Base-by-base conservation (phyloP, 1,140 invertebrate genomes). In the Monochamus saltuarius region DNA sequence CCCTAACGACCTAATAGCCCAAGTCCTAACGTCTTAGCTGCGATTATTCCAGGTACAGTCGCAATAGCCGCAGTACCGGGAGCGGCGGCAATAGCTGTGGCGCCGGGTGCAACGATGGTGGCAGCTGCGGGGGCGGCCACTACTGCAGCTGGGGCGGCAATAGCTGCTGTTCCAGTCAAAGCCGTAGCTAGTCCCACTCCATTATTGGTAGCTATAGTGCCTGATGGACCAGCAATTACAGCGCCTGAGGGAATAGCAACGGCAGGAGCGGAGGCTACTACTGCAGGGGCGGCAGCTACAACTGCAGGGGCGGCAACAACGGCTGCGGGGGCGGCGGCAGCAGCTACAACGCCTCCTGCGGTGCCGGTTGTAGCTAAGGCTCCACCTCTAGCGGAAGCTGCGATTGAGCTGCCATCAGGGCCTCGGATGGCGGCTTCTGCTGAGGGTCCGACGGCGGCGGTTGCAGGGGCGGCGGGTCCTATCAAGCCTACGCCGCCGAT, bases 141-240 rank as follows among this genome's bases (percentile, higher is more conserved):
- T n/a, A n/a, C 22, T 29, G 22, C 22, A 29, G 22, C 22, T 29
- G 22, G 22, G 2, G 22, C 22, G 22, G 22, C 22, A 6, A 29
- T 29, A 29, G 22, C 22, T 29, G 22, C 22, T 2, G 22, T 29
- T 29, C 22, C 22, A 2, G 22, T 29, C 22, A 29, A 29, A 29
- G 22, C 22, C 22, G 22, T 29, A 6, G 22, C 22, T 6, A 29
- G 6, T 29, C 22, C 22, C 2, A 29, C 2, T 29, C 22, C 22
- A 6, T 29, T 29, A 29, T 29, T 29, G 3, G n/a, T 37, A 17
- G 7, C 35, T 16, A 58, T 39, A 29, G 51, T 53, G n/a, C 62
- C 62, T 11, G 57, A 60, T 3, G 62, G 62, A 35, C 62, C 62
- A 13, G 57, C 58, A 11, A 64, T 13, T n/a, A 56, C 22, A 14